A percentile compares a stretch with the other conserved stretches of the same genome.
Conservation (phyloP, 2,797 vertebrate genomes). For the Eulemur rubriventer region DNA sequence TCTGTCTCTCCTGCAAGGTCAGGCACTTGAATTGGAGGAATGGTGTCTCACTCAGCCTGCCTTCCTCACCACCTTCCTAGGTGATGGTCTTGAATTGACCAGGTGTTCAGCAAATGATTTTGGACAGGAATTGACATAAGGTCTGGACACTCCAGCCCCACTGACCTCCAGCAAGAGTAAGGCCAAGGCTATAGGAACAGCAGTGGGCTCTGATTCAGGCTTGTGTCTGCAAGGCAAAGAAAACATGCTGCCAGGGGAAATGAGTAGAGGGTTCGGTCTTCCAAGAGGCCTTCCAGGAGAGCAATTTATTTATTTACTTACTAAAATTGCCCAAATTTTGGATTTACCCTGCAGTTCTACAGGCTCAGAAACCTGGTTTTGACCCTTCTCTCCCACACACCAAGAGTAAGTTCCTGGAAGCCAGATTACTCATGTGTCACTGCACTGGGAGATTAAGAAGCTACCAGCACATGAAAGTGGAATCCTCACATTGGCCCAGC, state of each 20-base stretch:
- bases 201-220: neutral
- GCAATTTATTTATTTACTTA: neutral
- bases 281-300: neutral
- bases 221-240: neutral
- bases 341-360: neutral
- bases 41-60: neutral
- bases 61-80: neutral
- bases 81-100: neutral
- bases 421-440: rapidly evolving
- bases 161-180: neutral
- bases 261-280: neutral
- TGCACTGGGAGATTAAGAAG: neutral
- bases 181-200: neutral
- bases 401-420: neutral
- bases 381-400: neutral
- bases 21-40: neutral
- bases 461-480: neutral
- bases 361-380: neutral
- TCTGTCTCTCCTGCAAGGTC: neutral
- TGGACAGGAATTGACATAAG: neutral
- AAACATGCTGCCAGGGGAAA: neutral
- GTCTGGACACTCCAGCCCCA: neutral
- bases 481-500: neutral
- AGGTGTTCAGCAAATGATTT: neutral
- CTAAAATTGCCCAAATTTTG: neutral